These are phyloP conservation scores for human (Homo sapiens) DNA, from an alignment of 2,113 vertebrate species.

Conservation along the genomic window DNA sequence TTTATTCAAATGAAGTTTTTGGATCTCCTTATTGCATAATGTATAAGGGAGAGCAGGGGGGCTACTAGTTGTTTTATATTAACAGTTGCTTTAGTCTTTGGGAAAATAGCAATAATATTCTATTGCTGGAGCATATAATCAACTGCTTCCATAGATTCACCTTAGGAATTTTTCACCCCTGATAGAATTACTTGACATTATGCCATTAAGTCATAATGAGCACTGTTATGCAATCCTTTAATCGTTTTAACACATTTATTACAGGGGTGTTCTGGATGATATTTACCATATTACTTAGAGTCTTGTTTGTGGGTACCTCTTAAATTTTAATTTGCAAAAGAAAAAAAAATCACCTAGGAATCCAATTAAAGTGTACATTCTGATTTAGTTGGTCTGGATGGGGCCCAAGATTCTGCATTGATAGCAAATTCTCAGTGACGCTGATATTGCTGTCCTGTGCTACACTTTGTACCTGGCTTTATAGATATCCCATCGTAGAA, in stretches of 20 bases:
- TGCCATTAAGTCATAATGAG: neutral
- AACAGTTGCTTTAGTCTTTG: neutral
- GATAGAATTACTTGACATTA: neutral
- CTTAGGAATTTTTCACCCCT: neutral
- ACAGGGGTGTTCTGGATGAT: neutral
- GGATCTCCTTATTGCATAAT: neutral
- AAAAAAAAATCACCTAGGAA: neutral
- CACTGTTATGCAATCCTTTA: neutral
- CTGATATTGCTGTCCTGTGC: neutral
- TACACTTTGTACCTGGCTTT: neutral
- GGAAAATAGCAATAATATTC: neutral
- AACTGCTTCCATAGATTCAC: neutral
- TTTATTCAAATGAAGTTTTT: neutral
- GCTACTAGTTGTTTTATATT: neutral
- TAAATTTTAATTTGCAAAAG: neutral
- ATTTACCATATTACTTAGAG: neutral
- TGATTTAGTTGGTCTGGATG: neutral
- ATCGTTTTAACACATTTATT: slow-evolving; percentile 7
- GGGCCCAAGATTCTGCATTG: neutral
- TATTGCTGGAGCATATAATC: neutral
- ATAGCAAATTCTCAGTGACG: neutral
- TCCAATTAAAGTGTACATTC: neutral
- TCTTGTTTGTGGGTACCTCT: neutral
- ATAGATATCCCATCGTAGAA: neutral
- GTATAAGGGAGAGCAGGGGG: fast-evolving